Evolutionary conservation across 1,140 invertebrate species (phyloP), one percentile per base, ranked within the genome.

Genomic region (Ganaspis sp.): DNA sequence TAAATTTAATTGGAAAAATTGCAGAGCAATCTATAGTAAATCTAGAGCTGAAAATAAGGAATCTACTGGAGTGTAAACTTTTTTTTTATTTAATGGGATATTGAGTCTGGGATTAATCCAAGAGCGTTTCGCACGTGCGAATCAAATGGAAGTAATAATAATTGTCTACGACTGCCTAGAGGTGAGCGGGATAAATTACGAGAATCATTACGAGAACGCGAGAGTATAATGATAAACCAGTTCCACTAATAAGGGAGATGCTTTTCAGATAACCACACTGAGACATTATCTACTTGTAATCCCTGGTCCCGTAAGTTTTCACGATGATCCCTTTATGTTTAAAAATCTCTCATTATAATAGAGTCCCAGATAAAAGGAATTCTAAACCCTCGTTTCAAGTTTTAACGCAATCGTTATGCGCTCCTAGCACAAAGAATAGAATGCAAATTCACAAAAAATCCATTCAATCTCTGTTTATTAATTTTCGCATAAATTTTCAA

Each of bases 221-320:
- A 72, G 72, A 78, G 69, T 74, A 81, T 78, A 77, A 81, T 83
- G 83, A 84, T 85, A 87, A 85, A 84, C 84, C 82, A 85, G 83
- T 85, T 81, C 54, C 76, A 74, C 81, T 85, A 87, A 84, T 83
- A 82, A 84, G 84, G 79, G 78, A 53, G 80, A 83, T 83, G 79
- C 70, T 74, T 15, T 58, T 23, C 75, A 82, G 83, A 83, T 83
- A 84, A 80, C n/a, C 76, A 73, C 42, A 45, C 74, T 58, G 74
- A 73, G 23, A 64, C 73, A 75, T 74, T 82, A 84, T 85, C 83
- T 69, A 37, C 23, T 74, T 72, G 75, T 74, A 80, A 86, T 84
- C 73, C 81, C 72, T 73, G 26, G 19, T 58, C 23, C 53, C 19
- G 23, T 23, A 58, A 58, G 53, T 11, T 58, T 26, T 58, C 53